Evolutionary conservation across 2,888 invertebrate species (phyloP).

Genomic region (Fragum fragum): DNA sequence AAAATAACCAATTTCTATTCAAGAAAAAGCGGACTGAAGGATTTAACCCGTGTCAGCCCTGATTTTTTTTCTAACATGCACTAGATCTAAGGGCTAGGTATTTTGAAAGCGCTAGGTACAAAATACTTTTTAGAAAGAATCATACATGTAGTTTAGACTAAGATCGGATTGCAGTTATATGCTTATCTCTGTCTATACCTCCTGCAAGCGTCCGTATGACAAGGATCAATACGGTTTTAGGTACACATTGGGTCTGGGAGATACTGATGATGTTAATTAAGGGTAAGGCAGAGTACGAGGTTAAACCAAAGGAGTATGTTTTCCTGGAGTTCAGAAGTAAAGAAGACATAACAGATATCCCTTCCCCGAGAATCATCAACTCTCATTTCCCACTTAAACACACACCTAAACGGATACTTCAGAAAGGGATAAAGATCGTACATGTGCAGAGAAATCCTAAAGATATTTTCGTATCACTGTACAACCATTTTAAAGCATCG

Average conservation of each 20-base stretch:
- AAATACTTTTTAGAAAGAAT: too few relatives aligned
- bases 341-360: slow-evolving; percentile 26
- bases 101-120: too few relatives aligned
- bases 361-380: slow-evolving; percentile 53
- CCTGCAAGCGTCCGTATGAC: too few relatives aligned
- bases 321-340: slow-evolving; percentile 41
- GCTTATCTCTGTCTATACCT: too few relatives aligned
- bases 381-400: slow-evolving; percentile 39
- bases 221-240: slow-evolving; percentile 39
- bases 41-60: too few relatives aligned
- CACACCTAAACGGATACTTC: slow-evolving; percentile 32
- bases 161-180: too few relatives aligned
- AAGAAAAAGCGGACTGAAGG: too few relatives aligned
- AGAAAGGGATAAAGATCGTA: slow-evolving; percentile 43
- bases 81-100: too few relatives aligned
- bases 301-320: slow-evolving; percentile 34
- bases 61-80: too few relatives aligned
- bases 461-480: slow-evolving; percentile 45
- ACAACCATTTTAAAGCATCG: slow-evolving; percentile 20
- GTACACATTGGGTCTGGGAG: slow-evolving; percentile 64
- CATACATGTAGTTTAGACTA: too few relatives aligned
- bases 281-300: slow-evolving; percentile 46
- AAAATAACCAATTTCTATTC: too few relatives aligned
- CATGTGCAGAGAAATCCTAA: slow-evolving; percentile 55
- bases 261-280: slow-evolving; percentile 49